A percentile compares a stretch with the other conserved stretches of the same genome.
phyloP scores from a whole-genome alignment of 2,113 vertebrate genomes.

The Progne subis region DNA sequence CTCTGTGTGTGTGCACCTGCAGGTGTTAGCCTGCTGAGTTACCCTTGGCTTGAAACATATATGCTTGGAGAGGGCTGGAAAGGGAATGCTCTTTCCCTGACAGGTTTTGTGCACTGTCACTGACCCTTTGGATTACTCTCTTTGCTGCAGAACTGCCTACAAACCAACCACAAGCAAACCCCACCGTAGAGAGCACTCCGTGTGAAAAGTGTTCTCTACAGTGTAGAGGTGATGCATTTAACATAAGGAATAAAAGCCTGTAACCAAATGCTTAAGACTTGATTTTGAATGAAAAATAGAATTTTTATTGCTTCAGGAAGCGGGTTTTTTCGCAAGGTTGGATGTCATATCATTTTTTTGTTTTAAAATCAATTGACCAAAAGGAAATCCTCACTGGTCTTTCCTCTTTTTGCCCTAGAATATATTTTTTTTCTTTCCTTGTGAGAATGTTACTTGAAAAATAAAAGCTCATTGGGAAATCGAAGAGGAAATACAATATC shows the following conservation, averaged over 20 bases:
- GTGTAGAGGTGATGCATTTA: neutral
- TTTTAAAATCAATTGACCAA: neutral
- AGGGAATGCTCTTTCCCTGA: neutral
- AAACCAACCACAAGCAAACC: neutral
- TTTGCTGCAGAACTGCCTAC: neutral
- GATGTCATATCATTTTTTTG: neutral
- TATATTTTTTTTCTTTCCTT: neutral
- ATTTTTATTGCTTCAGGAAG: neutral
- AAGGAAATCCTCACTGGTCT: neutral
- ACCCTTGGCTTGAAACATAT: neutral
- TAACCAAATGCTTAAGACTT: neutral
- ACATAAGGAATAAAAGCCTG: neutral
- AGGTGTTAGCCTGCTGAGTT: neutral
- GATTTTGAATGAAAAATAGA: neutral
- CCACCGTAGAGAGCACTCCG: fast-evolving
- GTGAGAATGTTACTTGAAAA: neutral
- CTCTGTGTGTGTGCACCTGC: neutral
- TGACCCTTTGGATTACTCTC: neutral
- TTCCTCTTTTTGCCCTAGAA: neutral
- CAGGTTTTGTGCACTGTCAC: neutral
- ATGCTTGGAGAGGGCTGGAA: neutral
- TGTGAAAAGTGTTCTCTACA: neutral
- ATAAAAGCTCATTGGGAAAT: neutral
- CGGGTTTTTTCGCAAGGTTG: neutral
- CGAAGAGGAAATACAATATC: neutral